Evolutionary conservation across 2,888 invertebrate genomes (phyloP).

Genomic region (Phengaris arion): DNA sequence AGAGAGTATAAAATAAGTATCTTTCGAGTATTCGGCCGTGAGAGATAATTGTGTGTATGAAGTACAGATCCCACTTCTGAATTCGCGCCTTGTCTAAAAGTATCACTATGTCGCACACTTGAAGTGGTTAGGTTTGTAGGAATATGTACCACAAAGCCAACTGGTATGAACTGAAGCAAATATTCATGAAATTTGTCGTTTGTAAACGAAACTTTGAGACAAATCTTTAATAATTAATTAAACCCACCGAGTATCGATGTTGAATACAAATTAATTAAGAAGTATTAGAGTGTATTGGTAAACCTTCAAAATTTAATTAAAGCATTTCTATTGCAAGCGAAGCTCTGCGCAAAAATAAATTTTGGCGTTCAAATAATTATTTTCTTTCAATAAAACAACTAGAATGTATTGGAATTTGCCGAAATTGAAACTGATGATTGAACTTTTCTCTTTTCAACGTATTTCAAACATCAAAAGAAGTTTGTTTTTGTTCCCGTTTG

Average conservation of each 20-base stretch:
- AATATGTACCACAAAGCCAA: too few species aligned
- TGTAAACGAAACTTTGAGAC: not conserved
- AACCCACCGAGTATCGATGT: not conserved
- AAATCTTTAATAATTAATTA: conserved; percentile 5
- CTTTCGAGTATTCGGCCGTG: too few species aligned
- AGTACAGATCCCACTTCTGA: too few species aligned
- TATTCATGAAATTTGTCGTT: not conserved
- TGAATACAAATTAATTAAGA: conserved; percentile 13
- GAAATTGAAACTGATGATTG: not conserved
- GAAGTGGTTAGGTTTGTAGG: too few species aligned
- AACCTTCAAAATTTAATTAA: not conserved
- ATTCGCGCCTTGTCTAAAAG: too few species aligned
- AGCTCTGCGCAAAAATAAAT: not conserved
- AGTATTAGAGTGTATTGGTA: not conserved
- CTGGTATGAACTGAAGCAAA: not conserved
- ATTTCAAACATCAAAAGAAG: not conserved
- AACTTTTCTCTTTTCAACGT: not conserved
- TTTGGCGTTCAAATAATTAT: not conserved
- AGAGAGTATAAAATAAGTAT: too few species aligned
- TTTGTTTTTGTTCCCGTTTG: conserved; percentile 8
- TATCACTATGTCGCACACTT: too few species aligned
- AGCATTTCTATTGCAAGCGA: not conserved
- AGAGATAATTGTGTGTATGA: too few species aligned
- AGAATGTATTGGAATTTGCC: not conserved
- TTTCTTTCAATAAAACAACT: not conserved